Evolutionary conservation across 2,888 invertebrate genomes (phyloP).

Genomic region (Cosmia pyralina): DNA sequence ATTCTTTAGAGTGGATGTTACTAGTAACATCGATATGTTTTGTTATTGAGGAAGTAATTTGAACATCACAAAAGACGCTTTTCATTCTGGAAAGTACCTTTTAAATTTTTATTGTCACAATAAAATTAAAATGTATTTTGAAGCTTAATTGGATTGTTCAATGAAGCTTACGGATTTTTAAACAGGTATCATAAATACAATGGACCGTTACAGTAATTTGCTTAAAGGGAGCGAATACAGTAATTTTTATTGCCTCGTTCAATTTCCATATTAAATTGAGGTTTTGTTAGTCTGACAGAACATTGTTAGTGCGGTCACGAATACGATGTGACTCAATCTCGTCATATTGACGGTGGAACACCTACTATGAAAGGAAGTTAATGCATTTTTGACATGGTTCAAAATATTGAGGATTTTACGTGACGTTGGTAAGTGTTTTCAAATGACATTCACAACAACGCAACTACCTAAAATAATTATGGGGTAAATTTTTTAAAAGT

Average conservation of each 20-base stretch:
- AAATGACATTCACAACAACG: neutral
- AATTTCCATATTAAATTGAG: slow-evolving; percentile 77
- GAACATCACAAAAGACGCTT: slow-evolving; percentile 55
- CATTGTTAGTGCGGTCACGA: slow-evolving; percentile 66
- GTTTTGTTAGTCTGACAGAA: slow-evolving; percentile 70
- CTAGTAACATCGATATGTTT: slow-evolving; percentile 37
- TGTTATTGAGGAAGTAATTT: slow-evolving; percentile 57
- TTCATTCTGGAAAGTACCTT: slow-evolving; percentile 55
- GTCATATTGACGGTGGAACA: slow-evolving; percentile 32
- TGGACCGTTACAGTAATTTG: slow-evolving; percentile 71
- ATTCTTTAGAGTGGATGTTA: slow-evolving; percentile 43
- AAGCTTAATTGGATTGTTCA: slow-evolving; percentile 74
- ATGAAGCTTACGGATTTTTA: slow-evolving; percentile 67
- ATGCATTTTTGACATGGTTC: slow-evolving; percentile 6
- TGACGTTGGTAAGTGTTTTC: neutral
- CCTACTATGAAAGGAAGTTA: slow-evolving; percentile 6
- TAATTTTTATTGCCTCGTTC: slow-evolving; percentile 66
- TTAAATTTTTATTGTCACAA: slow-evolving; percentile 57
- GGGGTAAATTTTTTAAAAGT: neutral
- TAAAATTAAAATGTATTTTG: slow-evolving; percentile 62
- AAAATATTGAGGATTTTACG: neutral
- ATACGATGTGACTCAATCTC: slow-evolving; percentile 62
- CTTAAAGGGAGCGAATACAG: slow-evolving; percentile 67
- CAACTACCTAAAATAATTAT: neutral
- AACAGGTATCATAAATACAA: slow-evolving; percentile 59